Evolutionary conservation across 2,888 invertebrate genomes (phyloP).

Genomic region (Drosophila neutralis): DNA sequence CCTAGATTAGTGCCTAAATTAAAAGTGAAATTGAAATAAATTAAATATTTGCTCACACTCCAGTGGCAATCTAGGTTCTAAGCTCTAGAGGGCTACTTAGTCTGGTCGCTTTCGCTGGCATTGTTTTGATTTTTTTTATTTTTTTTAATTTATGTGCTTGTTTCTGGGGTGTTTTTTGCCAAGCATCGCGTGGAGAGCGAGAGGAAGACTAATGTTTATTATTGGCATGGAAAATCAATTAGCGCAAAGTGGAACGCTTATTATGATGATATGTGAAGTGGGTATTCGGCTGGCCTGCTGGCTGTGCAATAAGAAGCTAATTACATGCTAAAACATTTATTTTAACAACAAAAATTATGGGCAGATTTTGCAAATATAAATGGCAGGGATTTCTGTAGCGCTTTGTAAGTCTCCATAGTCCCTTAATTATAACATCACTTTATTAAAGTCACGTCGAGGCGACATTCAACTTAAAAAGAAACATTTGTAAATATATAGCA

Average conservation of each 20-base stretch:
- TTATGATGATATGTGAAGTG: constrained; percentile 14
- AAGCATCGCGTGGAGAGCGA: neutral
- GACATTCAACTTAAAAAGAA: neutral
- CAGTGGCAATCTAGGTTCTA: constrained; percentile 22
- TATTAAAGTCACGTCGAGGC: neutral
- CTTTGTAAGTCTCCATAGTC: neutral
- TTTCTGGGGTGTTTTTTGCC: constrained; percentile 16
- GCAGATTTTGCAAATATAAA: constrained; percentile 21
- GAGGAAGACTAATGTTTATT: constrained; percentile 60
- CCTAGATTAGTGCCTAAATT: constrained; percentile 81
- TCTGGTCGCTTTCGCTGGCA: constrained; percentile 14
- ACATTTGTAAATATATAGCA: neutral
- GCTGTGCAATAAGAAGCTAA: constrained; percentile 41
- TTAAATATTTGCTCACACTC: constrained; percentile 71
- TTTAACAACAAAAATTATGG: constrained; percentile 33
- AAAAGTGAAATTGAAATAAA: constrained; percentile 81
- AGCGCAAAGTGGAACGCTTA: constrained; percentile 50
- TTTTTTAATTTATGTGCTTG: constrained; percentile 61
- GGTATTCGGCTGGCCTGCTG: neutral
- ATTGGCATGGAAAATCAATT: constrained; percentile 73
- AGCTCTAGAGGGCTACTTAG: constrained; percentile 20
- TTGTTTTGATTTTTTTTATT: constrained; percentile 46
- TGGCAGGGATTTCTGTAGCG: neutral
- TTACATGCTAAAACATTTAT: constrained; percentile 53
- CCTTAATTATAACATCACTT: neutral